phyloP scores from a whole-genome alignment of 2,888 invertebrate species.

The Nymphalis polychloros region DNA sequence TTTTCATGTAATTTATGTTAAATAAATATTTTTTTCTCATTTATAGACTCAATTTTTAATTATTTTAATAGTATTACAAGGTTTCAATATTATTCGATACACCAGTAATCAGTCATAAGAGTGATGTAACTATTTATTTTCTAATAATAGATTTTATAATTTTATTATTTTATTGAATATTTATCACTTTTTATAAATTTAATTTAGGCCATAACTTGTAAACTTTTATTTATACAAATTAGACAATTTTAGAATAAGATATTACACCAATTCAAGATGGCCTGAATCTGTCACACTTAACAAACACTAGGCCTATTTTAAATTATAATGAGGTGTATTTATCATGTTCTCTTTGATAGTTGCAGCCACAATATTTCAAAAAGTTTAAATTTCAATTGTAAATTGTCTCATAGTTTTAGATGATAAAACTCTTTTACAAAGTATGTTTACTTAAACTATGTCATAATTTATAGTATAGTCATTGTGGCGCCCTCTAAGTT shows the following conservation, averaged over 20 bases:
- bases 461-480: background rate
- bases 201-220: background rate
- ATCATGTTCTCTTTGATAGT: background rate
- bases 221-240: constrained; percentile 14
- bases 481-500: background rate
- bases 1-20: constrained; percentile 53
- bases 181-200: background rate
- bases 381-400: background rate
- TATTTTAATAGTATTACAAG: background rate
- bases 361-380: background rate
- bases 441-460: background rate
- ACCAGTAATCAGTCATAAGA: background rate
- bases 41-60: constrained; percentile 5
- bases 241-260: constrained; percentile 19
- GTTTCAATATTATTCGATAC: background rate
- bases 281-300: constrained; percentile 24
- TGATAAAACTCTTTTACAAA: background rate
- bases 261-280: constrained; percentile 27
- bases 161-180: constrained; percentile 1
- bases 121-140: constrained; percentile 2
- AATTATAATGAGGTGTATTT: background rate
- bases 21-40: constrained; percentile 48
- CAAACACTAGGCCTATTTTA: constrained; percentile 30
- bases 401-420: background rate
- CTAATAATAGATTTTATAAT: constrained; percentile 10